A percentile compares a stretch with the other conserved stretches of the same genome.
Conservation (phyloP, 2,888 invertebrate genomes). For the Athetis lepigone region DNA sequence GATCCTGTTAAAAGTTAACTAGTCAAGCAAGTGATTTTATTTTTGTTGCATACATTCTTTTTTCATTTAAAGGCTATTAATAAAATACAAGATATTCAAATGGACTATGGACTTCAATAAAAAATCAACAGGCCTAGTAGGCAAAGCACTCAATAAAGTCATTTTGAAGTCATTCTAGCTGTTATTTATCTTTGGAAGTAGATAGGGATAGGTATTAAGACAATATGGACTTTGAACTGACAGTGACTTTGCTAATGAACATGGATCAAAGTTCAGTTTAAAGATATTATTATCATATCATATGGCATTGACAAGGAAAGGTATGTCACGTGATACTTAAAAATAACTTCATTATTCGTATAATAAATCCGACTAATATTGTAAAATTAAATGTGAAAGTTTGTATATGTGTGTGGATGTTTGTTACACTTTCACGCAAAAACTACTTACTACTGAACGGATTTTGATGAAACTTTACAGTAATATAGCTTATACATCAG, state of each 20-base stretch:
- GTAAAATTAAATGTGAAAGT: no score
- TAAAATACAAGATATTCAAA: not conserved
- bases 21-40: not conserved
- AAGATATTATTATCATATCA: not conserved
- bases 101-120: not conserved
- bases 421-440: no score
- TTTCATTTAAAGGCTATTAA: not conserved
- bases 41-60: no score
- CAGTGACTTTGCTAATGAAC: not conserved
- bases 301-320: not conserved
- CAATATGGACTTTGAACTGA: conserved; percentile 19
- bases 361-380: not conserved
- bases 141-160: not conserved
- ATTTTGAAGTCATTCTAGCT: conserved; percentile 6
- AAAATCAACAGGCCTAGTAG: not conserved
- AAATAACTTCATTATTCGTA: not conserved
- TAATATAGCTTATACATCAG: no score
- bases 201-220: conserved; percentile 26
- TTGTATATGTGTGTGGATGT: no score
- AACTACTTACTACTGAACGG: no score
- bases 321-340: not conserved
- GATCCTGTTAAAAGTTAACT: not conserved
- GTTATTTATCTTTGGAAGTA: conserved; percentile 5
- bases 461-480: no score
- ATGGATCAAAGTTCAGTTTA: not conserved